Base-by-base conservation (phyloP, 2,888 invertebrate genomes). In the Crocallis elinguaria region DNA sequence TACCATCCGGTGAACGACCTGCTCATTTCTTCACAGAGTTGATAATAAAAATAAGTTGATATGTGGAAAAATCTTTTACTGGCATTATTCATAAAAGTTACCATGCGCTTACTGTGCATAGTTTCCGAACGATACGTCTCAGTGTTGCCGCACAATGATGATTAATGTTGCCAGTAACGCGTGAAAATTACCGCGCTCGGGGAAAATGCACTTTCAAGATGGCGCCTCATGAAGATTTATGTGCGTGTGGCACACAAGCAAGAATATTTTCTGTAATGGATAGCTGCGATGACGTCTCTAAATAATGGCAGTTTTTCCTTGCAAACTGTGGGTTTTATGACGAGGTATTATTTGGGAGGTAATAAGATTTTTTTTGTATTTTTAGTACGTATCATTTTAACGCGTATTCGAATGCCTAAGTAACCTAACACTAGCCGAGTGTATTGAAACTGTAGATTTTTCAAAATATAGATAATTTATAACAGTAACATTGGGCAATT, bases 131-230 rank as follows among this genome's bases (percentile, higher is more conserved):
- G 62, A 69, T 67, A 62, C 67, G 61, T 69, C 67, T 32, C 45
- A 32, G 59, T 60, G 66, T 63, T 69, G 66, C 67, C 64, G 32
- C 54, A 38, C 62, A 73, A 76, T 67, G 69, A 76, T 77, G 75
- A 77, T 75, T 69, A 72, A 78, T 75, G 74, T 70, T 67, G 64
- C 67, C 64, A 67, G 66, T 64, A 56, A 64, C 63, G 60, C 45
- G 55, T 53, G 60, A 57, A 72, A 74, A 72, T 73, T 75, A 73
- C 73, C 69, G 44, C 59, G 45, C 63, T 66, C 71, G 65, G 64
- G 67, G 69, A 71, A 77, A 79, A 76, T 79, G 75, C 76, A 75
- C 67, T 74, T 74, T 63, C 70, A 73, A 77, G 76, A 75, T 76
- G 74, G 72, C 69, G 63, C 33, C 57, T 64, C 52, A 67, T 69